Conservation (phyloP, 2,113 vertebrate species). For the Mobula birostris region DNA sequence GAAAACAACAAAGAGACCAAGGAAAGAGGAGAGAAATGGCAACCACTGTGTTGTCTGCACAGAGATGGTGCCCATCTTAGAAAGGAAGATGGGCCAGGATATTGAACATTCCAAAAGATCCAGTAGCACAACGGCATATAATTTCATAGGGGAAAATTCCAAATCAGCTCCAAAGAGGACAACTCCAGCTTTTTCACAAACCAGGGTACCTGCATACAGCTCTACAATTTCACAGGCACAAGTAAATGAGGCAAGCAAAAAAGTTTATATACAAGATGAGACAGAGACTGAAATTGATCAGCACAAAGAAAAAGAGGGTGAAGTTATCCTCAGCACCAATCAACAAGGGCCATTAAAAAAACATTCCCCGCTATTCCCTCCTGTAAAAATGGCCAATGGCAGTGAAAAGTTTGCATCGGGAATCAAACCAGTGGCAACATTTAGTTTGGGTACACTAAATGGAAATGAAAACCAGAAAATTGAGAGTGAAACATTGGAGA, state of each 20-base stretch:
- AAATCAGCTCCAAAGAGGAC: slow-evolving; percentile 39
- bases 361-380: slow-evolving; percentile 53
- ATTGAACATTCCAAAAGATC: background rate
- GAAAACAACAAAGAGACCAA: slow-evolving; percentile 53
- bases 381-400: slow-evolving; percentile 44
- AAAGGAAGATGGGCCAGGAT: slow-evolving; percentile 39
- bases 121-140: background rate
- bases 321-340: background rate
- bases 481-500: background rate
- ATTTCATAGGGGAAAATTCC: slow-evolving; percentile 39
- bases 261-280: slow-evolving; percentile 32
- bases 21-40: slow-evolving; percentile 41
- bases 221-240: slow-evolving; percentile 42
- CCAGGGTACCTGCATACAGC: background rate
- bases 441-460: background rate
- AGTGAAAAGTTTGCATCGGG: slow-evolving; percentile 27
- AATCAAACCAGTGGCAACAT: slow-evolving; percentile 36
- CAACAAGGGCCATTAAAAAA: slow-evolving; percentile 40
- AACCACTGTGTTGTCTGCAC: slow-evolving; percentile 49
- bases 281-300: slow-evolving; percentile 39
- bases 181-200: background rate
- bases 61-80: slow-evolving; percentile 41
- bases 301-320: slow-evolving; percentile 35
- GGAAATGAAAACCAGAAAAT: slow-evolving; percentile 5
- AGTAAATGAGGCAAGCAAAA: slow-evolving; percentile 44